Evolutionary conservation across 2,888 invertebrate genomes (phyloP).

Genomic region (Pyrochroa serraticornis): DNA sequence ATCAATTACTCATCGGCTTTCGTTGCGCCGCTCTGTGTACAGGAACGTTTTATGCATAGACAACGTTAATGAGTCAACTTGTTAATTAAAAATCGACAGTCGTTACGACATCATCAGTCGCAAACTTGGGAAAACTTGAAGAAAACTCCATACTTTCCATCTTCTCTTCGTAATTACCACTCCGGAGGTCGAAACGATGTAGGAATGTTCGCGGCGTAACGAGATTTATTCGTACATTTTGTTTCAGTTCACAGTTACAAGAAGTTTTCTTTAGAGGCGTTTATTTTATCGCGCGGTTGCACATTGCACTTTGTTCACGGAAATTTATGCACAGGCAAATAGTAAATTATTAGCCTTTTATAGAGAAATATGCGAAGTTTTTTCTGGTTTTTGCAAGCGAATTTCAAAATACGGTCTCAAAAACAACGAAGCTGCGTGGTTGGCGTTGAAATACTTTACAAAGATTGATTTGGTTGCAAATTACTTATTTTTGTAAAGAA

Average conservation of each 20-base stretch:
- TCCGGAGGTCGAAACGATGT: no score
- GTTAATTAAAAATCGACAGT: constrained; percentile 31
- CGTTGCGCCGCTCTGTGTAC: constrained; percentile 12
- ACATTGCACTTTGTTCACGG: constrained; percentile 17
- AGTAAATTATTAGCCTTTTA: constrained; percentile 22
- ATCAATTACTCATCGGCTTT: constrained; percentile 28
- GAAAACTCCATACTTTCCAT: background rate
- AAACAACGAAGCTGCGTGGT: no score
- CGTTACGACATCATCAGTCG: no score
- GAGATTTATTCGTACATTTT: constrained; percentile 44
- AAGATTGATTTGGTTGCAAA: no score
- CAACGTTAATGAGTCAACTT: constrained; percentile 32
- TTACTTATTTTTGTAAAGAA: no score
- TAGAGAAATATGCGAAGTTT: constrained; percentile 1
- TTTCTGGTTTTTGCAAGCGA: constrained; percentile 2
- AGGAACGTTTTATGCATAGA: constrained; percentile 21
- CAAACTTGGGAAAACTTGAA: background rate
- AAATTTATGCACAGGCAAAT: constrained; percentile 22
- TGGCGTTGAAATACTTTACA: no score
- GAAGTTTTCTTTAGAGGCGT: constrained; percentile 37
- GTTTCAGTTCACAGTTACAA: constrained; percentile 43
- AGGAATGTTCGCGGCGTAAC: constrained; percentile 29
- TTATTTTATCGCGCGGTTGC: constrained; percentile 34
- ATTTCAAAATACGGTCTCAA: constrained; percentile 5
- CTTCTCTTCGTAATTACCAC: no score